A percentile compares a stretch with the other conserved stretches of the same genome.
phyloP scores from a whole-genome alignment of 2,888 invertebrate species.

The Sesia bembeciformis region DNA sequence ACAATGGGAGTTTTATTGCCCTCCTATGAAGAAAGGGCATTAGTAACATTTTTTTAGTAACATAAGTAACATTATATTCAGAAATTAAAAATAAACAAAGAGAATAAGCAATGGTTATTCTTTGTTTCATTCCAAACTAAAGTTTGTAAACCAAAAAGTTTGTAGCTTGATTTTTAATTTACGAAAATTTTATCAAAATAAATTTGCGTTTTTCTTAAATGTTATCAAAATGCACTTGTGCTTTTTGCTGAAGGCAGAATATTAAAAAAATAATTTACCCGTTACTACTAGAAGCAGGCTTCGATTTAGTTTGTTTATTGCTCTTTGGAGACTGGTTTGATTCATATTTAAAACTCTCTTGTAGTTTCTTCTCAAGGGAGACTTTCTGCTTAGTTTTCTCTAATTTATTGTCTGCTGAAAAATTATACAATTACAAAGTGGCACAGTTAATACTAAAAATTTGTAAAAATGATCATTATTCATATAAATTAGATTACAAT shows the following conservation, averaged over 20 bases:
- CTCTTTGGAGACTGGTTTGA: constrained; percentile 41
- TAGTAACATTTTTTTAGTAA: too few species aligned
- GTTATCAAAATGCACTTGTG: too few species aligned
- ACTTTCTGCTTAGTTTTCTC: constrained; percentile 29
- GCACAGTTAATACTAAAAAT: too few species aligned
- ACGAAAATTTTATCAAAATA: neutral
- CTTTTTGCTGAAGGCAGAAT: neutral
- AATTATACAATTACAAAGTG: neutral
- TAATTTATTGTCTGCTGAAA: constrained; percentile 50
- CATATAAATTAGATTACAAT: too few species aligned
- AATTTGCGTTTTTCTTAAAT: neutral
- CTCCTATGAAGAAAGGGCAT: too few species aligned
- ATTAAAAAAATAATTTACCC: neutral
- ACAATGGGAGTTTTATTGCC: too few species aligned
- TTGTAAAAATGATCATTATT: too few species aligned
- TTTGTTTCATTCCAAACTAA: too few species aligned
- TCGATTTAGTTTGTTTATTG: constrained; percentile 2
- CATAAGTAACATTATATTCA: too few species aligned
- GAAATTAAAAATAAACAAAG: too few species aligned
- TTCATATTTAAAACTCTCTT: constrained; percentile 60
- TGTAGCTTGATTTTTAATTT: neutral
- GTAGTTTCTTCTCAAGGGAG: constrained; percentile 43
- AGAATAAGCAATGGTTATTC: too few species aligned
- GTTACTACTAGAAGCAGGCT: neutral
- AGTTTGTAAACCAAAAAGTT: too few species aligned